These are phyloP conservation scores for Heptranchias perlo DNA, from an alignment of 2,113 vertebrate species.

Conservation along the genomic window DNA sequence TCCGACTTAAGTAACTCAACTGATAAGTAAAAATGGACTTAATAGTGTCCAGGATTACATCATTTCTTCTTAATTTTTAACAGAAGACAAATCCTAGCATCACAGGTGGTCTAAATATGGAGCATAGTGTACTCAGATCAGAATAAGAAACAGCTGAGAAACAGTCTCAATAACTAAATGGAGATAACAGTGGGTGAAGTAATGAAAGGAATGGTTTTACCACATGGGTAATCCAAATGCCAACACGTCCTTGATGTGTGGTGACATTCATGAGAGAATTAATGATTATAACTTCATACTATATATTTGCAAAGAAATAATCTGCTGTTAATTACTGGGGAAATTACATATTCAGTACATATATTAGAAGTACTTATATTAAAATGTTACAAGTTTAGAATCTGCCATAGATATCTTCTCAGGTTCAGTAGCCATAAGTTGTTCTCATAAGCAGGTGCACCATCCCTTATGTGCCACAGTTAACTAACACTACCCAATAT, in stretches of 20 bases:
- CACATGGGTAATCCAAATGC: neutral
- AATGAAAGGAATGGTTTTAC: neutral
- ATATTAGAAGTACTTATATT: neutral
- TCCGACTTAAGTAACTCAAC: neutral
- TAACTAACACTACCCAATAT: neutral
- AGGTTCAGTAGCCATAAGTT: neutral
- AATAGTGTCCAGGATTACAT: neutral
- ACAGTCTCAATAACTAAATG: neutral
- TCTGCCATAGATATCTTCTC: neutral
- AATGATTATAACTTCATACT: neutral
- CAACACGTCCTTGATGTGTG: neutral
- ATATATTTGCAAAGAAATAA: neutral
- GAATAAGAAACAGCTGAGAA: neutral
- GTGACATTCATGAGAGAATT: neutral
- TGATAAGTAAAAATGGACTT: neutral
- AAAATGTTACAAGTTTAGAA: neutral
- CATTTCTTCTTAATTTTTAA: neutral
- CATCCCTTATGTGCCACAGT: neutral
- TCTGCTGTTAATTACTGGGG: neutral
- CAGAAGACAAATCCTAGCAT: neutral
- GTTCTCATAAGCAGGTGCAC: neutral
- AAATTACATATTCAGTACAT: neutral
- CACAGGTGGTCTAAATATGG: neutral
- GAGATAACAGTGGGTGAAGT: neutral
- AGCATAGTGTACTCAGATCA: neutral